Base-by-base conservation (phyloP, 2,797 vertebrate species). In the Apodemus agrarius region DNA sequence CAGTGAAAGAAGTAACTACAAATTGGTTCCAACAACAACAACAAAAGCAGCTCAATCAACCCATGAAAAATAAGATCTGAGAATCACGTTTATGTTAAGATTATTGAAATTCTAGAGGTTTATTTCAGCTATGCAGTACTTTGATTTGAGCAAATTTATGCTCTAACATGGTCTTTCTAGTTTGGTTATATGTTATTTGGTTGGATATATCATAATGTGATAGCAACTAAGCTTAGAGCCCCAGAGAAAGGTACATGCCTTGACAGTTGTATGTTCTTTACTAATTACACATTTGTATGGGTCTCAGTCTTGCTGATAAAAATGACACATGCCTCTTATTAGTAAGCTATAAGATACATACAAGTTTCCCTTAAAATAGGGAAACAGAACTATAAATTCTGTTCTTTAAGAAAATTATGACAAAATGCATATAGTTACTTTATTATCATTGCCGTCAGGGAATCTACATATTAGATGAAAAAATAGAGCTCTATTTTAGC, bases 21-120 rank as follows among this genome's bases (percentile, higher is more conserved):
- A 87, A 57, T 4, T 40, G 14, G 0, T 10, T 31, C 11, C 34
- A 24, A 3, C 0, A 21, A 34, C 26, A 13, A 0, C 8, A 0
- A 11, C 34, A 34, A 9, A 24, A 12, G 14, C 7, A 3, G 21
- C 49, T 54, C 17, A 78, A 63, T 34, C 8, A 49, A 75, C 40
- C 29, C 59, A 57, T 10, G 22, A 14, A 1, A 40, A 17, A 31
- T 37, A 43, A 26, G 52, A 59, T 40, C 6, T 0, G 54, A 22
- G 34, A 52, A 26, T 52, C 31, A 19, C 10, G 49, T 22, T 52
- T 11, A 0, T 26, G 6, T 31, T 80, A 96, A 24, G 93, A 57
- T 49, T 43, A 74, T 0, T 75, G 4, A 46, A 61, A n/a, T 29
- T 54, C 37, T 72, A 61, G 4, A 13, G 12, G 31, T 40, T n/a